These are phyloP conservation scores for Trogon melanurus DNA, from an alignment of 2,113 vertebrate genomes.

Conservation along the genomic window DNA sequence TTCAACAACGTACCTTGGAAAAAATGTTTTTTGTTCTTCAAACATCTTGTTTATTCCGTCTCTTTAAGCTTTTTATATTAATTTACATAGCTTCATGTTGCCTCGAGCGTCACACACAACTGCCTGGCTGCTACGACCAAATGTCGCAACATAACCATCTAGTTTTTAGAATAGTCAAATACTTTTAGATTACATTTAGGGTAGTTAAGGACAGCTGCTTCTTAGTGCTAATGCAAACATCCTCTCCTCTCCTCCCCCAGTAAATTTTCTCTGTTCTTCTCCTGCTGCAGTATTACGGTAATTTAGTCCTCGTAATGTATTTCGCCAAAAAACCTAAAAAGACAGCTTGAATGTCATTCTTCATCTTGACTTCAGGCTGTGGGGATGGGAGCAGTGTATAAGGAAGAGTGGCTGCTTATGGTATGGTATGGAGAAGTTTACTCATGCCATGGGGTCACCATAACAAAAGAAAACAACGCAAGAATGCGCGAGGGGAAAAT, in stretches of 20 bases:
- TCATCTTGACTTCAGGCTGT: background rate
- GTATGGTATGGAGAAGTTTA: background rate
- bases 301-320: too few relatives aligned
- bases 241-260: background rate
- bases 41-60: background rate
- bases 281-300: too few relatives aligned
- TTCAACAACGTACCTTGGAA: background rate
- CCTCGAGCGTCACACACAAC: background rate
- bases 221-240: background rate
- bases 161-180: background rate
- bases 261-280: background rate
- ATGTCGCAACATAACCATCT: background rate
- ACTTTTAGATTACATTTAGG: background rate
- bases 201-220: background rate
- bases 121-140: background rate
- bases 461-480: background rate
- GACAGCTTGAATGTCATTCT: fast-evolving
- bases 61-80: background rate
- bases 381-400: background rate
- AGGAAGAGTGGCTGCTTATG: background rate
- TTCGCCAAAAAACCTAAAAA: background rate
- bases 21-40: background rate
- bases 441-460: background rate
- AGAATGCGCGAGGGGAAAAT: background rate
- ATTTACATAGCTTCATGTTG: background rate